phyloP scores from a whole-genome alignment of 2,113 vertebrate species.

The Phoenicopterus ruber region DNA sequence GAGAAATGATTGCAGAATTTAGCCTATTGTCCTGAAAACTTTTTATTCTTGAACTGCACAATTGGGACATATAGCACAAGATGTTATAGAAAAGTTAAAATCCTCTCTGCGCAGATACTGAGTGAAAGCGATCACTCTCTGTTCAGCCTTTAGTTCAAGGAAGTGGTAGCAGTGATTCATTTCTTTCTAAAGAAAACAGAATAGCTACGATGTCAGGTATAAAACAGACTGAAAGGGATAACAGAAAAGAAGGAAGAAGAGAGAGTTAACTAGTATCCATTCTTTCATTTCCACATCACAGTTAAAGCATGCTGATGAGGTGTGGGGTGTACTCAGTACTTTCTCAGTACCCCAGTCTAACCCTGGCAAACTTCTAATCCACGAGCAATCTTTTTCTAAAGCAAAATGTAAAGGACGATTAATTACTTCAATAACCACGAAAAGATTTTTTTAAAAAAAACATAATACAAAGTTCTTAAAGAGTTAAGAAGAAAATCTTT shows the following conservation, averaged over 20 bases:
- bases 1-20: not conserved
- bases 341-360: not conserved
- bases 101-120: not conserved
- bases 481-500: not conserved
- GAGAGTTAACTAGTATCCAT: not conserved
- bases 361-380: not conserved
- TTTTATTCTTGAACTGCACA: not conserved
- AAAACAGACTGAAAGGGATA: not conserved
- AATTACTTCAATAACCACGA: not conserved
- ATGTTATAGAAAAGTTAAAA: not conserved
- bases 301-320: not conserved
- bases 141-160: not conserved
- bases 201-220: not conserved
- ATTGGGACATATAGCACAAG: not conserved
- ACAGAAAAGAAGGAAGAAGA: not conserved
- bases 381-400: not conserved
- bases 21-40: not conserved
- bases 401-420: not conserved
- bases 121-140: not conserved
- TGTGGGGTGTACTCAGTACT: not conserved
- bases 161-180: not conserved
- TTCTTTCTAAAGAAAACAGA: constrained; percentile 17
- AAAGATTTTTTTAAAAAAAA: not conserved
- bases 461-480: not conserved
- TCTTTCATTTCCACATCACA: not conserved